These are phyloP conservation scores for Microchrysa polita DNA, from an alignment of 2,888 invertebrate genomes.

Conservation along the genomic window DNA sequence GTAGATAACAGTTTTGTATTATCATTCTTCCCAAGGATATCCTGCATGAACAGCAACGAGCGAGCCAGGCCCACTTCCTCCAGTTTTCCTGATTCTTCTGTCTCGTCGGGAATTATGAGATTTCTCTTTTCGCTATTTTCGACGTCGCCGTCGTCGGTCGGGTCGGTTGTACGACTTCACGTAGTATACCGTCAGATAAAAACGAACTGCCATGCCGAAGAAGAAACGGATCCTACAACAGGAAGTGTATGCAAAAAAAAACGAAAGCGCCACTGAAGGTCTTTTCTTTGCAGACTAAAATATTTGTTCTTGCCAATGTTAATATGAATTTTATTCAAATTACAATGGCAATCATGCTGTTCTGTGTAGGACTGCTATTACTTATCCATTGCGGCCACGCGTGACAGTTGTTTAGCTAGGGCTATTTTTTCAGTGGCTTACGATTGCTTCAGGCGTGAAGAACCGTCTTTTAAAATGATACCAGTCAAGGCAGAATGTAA, in stretches of 20 bases:
- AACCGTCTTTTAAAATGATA: too few species aligned
- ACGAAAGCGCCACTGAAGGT: conserved; percentile 12
- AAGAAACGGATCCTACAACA: neutral
- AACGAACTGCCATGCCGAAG: neutral
- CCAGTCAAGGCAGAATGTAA: too few species aligned
- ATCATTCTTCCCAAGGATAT: conserved; percentile 13
- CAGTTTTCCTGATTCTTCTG: neutral
- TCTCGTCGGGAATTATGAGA: conserved; percentile 21
- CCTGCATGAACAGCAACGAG: conserved; percentile 7
- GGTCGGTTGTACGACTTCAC: neutral
- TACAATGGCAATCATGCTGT: conserved; percentile 41
- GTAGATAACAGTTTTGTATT: conserved; percentile 9
- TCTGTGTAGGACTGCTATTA: conserved; percentile 3
- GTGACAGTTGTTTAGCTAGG: neutral
- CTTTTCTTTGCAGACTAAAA: conserved; percentile 24
- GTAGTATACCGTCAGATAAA: neutral
- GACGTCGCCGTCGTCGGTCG: too few species aligned
- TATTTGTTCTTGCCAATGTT: conserved; percentile 49
- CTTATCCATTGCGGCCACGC: conserved; percentile 4
- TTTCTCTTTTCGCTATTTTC: neutral
- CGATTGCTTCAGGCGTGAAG: too few species aligned
- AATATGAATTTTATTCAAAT: conserved; percentile 51
- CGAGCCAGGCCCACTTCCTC: conserved; percentile 23
- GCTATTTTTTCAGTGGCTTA: too few species aligned
- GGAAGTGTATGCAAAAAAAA: conserved; percentile 31